phyloP scores from a whole-genome alignment of 2,888 invertebrate species.

The Tortricodes alternella region DNA sequence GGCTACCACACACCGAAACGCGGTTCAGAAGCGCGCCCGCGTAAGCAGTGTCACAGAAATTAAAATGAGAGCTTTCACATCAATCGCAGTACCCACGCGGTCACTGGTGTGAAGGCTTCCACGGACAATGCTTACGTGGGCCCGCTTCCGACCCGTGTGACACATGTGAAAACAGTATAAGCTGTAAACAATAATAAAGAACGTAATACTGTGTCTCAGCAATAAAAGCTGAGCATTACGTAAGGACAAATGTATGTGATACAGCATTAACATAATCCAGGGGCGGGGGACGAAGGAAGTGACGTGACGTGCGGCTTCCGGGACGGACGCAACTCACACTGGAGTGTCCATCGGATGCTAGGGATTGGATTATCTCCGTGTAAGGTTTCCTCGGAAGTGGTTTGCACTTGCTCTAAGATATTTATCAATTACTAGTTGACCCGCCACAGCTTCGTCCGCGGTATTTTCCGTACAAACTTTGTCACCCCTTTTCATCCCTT shows the following conservation, averaged over 20 bases:
- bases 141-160: too few species aligned
- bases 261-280: constrained; percentile 77
- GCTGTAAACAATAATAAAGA: constrained; percentile 62
- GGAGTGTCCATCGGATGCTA: constrained; percentile 47
- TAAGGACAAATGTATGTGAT: constrained; percentile 75
- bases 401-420: constrained; percentile 22
- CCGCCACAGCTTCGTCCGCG: too few species aligned
- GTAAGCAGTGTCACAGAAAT: too few species aligned
- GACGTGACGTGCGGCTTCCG: constrained; percentile 61
- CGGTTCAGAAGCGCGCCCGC: too few species aligned
- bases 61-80: too few species aligned
- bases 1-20: too few species aligned
- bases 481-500: too few species aligned
- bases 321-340: constrained; percentile 31
- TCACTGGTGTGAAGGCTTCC: too few species aligned
- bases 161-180: constrained; percentile 41
- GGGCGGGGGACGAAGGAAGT: constrained; percentile 66
- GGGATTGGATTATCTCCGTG: constrained; percentile 50
- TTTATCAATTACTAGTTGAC: constrained; percentile 23
- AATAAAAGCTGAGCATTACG: constrained; percentile 64
- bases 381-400: constrained; percentile 18
- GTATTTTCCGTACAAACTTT: too few species aligned
- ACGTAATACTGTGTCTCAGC: constrained; percentile 57
- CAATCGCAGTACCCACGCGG: too few species aligned
- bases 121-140: too few species aligned